phyloP scores from a whole-genome alignment of 2,797 vertebrate genomes.

The Gymnocypris eckloni region DNA sequence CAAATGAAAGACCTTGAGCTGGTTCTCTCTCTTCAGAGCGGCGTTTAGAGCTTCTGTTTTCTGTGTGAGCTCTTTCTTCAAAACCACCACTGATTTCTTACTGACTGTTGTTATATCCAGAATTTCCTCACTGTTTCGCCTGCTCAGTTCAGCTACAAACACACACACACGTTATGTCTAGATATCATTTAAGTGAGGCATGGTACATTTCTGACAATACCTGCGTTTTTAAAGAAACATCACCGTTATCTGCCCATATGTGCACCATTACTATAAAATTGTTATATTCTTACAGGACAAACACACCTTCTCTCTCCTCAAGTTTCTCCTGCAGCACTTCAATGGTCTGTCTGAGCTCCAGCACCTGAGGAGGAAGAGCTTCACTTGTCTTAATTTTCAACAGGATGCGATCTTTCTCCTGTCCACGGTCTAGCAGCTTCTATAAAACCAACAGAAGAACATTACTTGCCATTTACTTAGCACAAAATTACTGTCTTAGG shows the following conservation, averaged over 20 bases:
- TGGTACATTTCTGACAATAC: neutral
- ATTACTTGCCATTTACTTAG: neutral
- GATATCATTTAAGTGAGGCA: neutral
- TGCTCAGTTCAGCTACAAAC: conserved; percentile 73
- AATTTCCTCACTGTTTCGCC: conserved; percentile 71
- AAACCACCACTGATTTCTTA: conserved; percentile 71
- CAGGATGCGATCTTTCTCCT: conserved; percentile 75
- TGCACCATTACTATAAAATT: neutral
- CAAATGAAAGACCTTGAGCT: conserved; percentile 74
- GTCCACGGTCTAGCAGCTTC: conserved; percentile 78
- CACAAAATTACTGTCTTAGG: neutral
- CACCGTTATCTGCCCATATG: neutral
- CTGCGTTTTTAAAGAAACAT: neutral
- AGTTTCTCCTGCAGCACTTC: conserved; percentile 79
- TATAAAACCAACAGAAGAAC: conserved; percentile 59
- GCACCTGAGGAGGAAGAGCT: conserved; percentile 64
- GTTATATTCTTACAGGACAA: neutral
- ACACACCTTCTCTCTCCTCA: conserved; percentile 72
- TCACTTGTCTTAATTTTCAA: conserved; percentile 69
- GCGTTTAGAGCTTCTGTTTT: conserved; percentile 79
- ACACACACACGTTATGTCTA: conserved; percentile 21
- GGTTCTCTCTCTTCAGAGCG: conserved; percentile 80
- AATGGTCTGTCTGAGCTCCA: conserved; percentile 82
- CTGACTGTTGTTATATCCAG: conserved; percentile 64
- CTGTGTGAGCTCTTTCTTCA: conserved; percentile 80